phyloP scores from a whole-genome alignment of 2,113 vertebrate species.

The Daphoenositta chrysoptera region DNA sequence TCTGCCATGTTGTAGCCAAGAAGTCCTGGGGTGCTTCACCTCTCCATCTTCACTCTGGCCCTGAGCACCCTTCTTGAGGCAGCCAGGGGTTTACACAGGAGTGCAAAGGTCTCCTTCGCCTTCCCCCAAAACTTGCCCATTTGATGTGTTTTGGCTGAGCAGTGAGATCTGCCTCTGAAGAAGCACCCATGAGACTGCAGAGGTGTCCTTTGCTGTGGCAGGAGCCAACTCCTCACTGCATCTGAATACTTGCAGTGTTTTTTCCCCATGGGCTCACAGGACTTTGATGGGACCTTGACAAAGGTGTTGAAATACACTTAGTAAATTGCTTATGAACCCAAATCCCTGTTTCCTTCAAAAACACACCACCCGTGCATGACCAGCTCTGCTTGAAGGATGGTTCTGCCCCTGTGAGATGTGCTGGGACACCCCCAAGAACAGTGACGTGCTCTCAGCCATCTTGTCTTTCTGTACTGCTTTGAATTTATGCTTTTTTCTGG shows the following conservation, averaged over 20 bases:
- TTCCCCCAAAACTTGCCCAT: not conserved
- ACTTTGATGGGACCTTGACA: not conserved
- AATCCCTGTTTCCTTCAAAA: not conserved
- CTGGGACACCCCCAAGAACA: not conserved
- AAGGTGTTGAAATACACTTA: not conserved
- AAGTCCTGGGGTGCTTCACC: not conserved
- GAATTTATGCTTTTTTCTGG: not conserved
- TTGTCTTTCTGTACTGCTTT: not conserved
- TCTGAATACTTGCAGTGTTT: not conserved
- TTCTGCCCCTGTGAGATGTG: not conserved
- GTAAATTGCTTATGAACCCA: not conserved
- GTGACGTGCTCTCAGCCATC: accelerated
- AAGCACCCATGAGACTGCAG: not conserved
- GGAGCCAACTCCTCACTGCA: accelerated
- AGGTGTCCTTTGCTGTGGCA: not conserved
- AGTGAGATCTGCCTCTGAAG: not conserved
- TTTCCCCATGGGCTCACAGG: accelerated
- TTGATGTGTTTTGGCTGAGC: not conserved
- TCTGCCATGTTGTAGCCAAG: not conserved
- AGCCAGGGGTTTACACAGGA: not conserved
- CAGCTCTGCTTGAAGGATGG: not conserved
- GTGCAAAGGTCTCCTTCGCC: not conserved
- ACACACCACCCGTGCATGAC: not conserved
- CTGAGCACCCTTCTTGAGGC: not conserved
- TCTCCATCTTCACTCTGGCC: not conserved